Percentiles rank a stretch among this genome's conserved stretches.
These are phyloP conservation scores for Vanessa cardui DNA, from an alignment of 2,888 invertebrate species.

Conservation along the genomic window DNA sequence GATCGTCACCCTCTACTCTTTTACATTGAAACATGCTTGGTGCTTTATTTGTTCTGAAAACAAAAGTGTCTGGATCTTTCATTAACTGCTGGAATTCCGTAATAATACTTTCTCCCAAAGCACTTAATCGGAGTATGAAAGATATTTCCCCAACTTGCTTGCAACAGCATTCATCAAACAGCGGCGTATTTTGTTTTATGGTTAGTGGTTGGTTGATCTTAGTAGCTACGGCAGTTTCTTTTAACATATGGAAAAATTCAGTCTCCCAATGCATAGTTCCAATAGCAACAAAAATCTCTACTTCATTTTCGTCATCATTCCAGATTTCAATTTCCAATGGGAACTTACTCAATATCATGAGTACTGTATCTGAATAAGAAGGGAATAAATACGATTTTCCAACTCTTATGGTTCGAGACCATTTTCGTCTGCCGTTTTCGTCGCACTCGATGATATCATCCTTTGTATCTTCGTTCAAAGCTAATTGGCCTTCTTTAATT, in stretches of 20 bases:
- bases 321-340: conserved; percentile 79
- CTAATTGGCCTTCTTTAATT: conserved; percentile 74
- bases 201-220: conserved; percentile 61
- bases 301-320: conserved; percentile 69
- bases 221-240: conserved; percentile 63
- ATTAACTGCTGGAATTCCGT: conserved; percentile 75
- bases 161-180: conserved; percentile 66
- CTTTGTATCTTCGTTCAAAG: conserved; percentile 51
- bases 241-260: conserved; percentile 75
- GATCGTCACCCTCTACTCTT: conserved; percentile 68
- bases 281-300: conserved; percentile 69
- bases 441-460: conserved; percentile 65
- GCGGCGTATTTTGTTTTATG: conserved; percentile 58
- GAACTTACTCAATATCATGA: conserved; percentile 68
- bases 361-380: conserved; percentile 71
- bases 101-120: conserved; percentile 73
- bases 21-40: conserved; percentile 74
- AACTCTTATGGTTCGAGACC: conserved; percentile 68
- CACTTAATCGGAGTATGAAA: conserved; percentile 75
- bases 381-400: conserved; percentile 82
- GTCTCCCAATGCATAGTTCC: conserved; percentile 74
- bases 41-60: conserved; percentile 72
- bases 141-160: conserved; percentile 68
- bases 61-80: conserved; percentile 67
- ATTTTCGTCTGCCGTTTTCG: conserved; percentile 61